Conservation (phyloP, 2,797 vertebrate species). For the Pseudochromis fuscus region DNA sequence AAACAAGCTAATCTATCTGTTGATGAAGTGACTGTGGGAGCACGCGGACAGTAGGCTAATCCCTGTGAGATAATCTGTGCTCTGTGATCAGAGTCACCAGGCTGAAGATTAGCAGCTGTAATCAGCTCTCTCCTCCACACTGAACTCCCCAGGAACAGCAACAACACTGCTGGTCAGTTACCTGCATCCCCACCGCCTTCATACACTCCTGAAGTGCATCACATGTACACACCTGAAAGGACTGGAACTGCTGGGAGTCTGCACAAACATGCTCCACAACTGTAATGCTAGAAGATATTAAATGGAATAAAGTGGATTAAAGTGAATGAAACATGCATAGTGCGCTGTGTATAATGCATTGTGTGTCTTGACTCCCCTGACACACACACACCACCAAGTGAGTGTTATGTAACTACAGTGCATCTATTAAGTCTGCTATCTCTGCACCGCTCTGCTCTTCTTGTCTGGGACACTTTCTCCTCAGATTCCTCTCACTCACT, state of each 20-base stretch:
- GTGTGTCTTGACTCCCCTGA: not conserved
- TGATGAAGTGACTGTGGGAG: not conserved
- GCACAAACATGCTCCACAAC: not conserved
- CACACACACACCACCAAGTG: not conserved
- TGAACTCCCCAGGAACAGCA: not conserved
- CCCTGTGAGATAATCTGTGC: slow-evolving; percentile 10
- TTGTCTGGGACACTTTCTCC: no score
- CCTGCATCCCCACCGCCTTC: not conserved
- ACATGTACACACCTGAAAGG: no score
- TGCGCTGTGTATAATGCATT: not conserved
- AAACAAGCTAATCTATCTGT: not conserved
- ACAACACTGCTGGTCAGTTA: not conserved
- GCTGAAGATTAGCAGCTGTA: slow-evolving; percentile 19
- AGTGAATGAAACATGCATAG: not conserved
- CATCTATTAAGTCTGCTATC: no score
- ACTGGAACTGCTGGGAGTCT: not conserved
- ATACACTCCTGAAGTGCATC: not conserved
- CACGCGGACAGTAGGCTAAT: slow-evolving; percentile 17
- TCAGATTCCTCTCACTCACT: no score
- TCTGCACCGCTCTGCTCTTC: no score
- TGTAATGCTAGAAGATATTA: not conserved
- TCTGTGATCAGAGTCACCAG: slow-evolving; percentile 10
- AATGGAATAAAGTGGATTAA: not conserved
- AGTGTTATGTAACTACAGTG: no score
- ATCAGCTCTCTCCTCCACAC: not conserved